phyloP scores from a whole-genome alignment of 2,797 vertebrate species.

The Lophura swinhoii region DNA sequence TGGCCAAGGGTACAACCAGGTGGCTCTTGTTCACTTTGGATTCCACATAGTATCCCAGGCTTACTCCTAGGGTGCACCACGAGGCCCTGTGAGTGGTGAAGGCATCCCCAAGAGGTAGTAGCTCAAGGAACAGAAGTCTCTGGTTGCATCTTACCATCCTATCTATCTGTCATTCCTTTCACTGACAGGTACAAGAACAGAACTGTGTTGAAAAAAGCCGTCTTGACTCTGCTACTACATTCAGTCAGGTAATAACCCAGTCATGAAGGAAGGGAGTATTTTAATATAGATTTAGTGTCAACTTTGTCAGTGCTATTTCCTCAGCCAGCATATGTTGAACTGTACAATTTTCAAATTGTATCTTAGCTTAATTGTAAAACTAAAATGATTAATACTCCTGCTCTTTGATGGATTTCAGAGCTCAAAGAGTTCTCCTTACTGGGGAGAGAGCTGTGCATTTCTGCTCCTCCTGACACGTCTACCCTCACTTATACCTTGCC shows the following conservation, averaged over 20 bases:
- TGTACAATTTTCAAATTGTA: background rate
- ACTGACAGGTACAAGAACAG: background rate
- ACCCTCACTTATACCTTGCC: fast-evolving
- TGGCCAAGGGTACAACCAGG: background rate
- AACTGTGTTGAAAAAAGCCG: background rate
- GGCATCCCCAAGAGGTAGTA: too few species aligned
- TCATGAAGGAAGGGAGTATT: background rate
- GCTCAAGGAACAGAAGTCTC: background rate
- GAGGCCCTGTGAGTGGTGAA: background rate
- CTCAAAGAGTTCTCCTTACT: background rate
- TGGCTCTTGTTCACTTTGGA: background rate
- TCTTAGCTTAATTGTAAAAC: background rate
- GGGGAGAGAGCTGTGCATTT: background rate
- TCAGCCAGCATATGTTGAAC: background rate
- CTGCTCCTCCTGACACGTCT: background rate
- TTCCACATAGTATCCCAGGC: background rate
- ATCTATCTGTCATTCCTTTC: background rate
- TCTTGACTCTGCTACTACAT: background rate
- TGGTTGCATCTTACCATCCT: background rate
- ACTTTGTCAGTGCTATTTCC: background rate
- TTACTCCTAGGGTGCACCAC: background rate
- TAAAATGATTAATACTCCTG: background rate
- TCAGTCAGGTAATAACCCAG: background rate
- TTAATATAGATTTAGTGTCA: background rate
- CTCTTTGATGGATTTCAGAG: background rate